Evolutionary conservation across 2,888 invertebrate genomes (phyloP), one percentile per base, ranked within the genome.

Genomic region (Ornithoptera priamus): DNA sequence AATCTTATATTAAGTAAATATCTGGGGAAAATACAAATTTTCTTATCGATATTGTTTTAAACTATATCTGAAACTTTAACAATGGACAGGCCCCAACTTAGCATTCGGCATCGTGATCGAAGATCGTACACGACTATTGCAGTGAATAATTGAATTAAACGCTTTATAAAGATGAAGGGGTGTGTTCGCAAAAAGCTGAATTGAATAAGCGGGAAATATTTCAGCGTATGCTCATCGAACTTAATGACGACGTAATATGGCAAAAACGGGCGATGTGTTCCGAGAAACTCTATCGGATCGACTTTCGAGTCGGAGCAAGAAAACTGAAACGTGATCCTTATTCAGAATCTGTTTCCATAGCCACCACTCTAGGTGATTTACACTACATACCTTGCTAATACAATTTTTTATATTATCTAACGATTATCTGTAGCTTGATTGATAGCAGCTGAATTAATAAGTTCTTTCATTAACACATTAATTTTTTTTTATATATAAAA

Each of bases 321-420:
- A 86, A 80, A 75, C 75, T 72, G 80, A 82, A 78, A 87, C 84
- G 84, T 84, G 84, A 70, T 70, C 62, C 39, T 62, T 30, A 62
- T 36, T 70, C 79, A 78, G 80, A 72, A 75, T 62, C 70, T 71
- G 75, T 77, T 75, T 75, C 75, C 77, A 75, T 75, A 74, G 75
- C 66, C 53, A n/a, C 53, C n/a, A 0, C 4, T 53, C 18, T 3
- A 18, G 7, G 53, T 53, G 53, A 53, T 53, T 53, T 53, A 53
- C 18, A n/a, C 15, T 18, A 18, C 50, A 4, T 50, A 50, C 50
- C 18, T 53, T 53, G 53, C 6, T 53, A 53, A 6, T 53, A n/a
- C n/a, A 12, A 6, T 53, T 53, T n/a, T 18, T 53, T 53, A n/a
- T 53, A n/a, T 53, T 18, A n/a, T 53, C n/a, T n/a, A 53, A 1